Base-by-base conservation (phyloP, 2,888 invertebrate genomes). In the Monoplex corrugatus region DNA sequence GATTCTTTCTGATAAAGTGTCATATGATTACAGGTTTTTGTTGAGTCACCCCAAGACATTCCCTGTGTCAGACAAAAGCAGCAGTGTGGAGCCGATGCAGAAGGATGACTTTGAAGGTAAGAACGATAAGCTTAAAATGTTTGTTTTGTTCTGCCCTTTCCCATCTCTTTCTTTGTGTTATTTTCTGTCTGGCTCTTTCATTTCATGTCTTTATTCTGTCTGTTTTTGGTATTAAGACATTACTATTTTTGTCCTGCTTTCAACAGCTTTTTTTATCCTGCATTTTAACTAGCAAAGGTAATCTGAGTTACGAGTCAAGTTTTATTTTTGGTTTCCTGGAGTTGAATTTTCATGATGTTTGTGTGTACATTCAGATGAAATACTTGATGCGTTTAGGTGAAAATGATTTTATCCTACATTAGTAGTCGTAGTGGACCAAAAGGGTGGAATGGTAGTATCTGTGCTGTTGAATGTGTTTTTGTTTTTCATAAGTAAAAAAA, bases 21-120 rank as follows among this genome's bases (percentile, higher is more conserved):
- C 32, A 28, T 8, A 28, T 75, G 38, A 23, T 75, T 75, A 13
- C 78, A 80, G 78, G 78, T 80, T 80, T 23, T 28, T 80, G 2
- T 28, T 80, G 40, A 80, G 78, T 80, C 78, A 80, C 10, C 78
- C 78, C 78, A 80, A 80, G 43, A 43, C 78, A 2, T 80, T 80
- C 78, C 78, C 78, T 10, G 78, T 80, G 40, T 80, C 78, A 23
- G 78, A 80, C 3, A 43, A 80, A 43, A 43, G 43, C 78, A 80
- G 78, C 78, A 80, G 78, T 28, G 43, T 43, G 1, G 78, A 80
- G 3, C 2, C 32, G 23, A 68, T 28, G 2, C 68, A 6, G 23
- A 68, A 28, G 2, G 23, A 6, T n/a, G n/a, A 8, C 68, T n/a
- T 1, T 23, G 28, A 16, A 68, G 68, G 68, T 68, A 6, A 68